These are phyloP conservation scores for Esox masquinongy DNA, from an alignment of 2,797 vertebrate genomes.

Conservation along the genomic window DNA sequence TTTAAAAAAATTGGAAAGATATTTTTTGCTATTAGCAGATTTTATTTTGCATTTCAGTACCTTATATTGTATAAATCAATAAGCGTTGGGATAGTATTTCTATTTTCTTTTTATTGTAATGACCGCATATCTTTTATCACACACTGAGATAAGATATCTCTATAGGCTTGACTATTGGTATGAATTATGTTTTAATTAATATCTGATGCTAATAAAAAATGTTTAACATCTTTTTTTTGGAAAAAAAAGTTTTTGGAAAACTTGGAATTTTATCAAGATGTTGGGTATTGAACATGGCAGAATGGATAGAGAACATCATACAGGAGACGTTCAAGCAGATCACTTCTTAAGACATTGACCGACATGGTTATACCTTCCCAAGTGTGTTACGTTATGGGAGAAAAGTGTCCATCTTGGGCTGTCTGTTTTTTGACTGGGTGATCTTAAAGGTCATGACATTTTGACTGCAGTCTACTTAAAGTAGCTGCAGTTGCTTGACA, in stretches of 20 bases:
- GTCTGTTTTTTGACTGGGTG: too few relatives aligned
- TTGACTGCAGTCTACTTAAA: too few relatives aligned
- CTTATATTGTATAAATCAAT: constrained; percentile 73
- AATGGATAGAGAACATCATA: too few relatives aligned
- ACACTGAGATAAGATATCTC: constrained; percentile 35
- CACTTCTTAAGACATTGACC: too few relatives aligned
- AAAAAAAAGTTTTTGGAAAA: not conserved
- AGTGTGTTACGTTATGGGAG: too few relatives aligned
- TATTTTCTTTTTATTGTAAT: constrained; percentile 79
- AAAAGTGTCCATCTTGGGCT: too few relatives aligned
- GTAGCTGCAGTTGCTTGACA: too few relatives aligned
- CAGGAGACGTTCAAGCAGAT: too few relatives aligned
- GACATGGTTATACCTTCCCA: too few relatives aligned
- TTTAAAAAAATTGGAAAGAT: constrained; percentile 24
- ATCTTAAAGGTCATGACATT: too few relatives aligned
- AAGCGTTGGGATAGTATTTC: constrained; percentile 72
- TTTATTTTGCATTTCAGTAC: constrained; percentile 66
- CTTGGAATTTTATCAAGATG: constrained; percentile 1
- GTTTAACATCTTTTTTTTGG: constrained; percentile 4
- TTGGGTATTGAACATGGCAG: not conserved
- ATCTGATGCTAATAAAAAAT: constrained; percentile 51
- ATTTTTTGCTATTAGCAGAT: constrained; percentile 14
- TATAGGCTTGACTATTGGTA: constrained; percentile 46
- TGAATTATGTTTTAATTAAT: constrained; percentile 49
- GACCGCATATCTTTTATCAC: constrained; percentile 42